A percentile compares a stretch with the other conserved stretches of the same genome.
Conservation (phyloP, 2,888 invertebrate species). For the Drosophila lutescens region DNA sequence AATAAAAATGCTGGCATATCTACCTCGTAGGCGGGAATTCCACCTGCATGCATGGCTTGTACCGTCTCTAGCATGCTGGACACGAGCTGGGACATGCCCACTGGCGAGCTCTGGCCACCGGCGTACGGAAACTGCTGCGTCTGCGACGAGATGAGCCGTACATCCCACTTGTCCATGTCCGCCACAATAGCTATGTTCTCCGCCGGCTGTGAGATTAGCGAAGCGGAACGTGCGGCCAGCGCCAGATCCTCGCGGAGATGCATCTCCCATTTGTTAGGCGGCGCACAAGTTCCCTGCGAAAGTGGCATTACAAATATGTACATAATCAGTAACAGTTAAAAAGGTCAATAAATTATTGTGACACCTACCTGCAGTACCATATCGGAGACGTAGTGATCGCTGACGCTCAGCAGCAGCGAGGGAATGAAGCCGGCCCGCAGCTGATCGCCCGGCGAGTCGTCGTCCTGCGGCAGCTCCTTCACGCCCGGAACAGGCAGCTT, state of each 20-base stretch:
- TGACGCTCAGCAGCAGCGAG: slow-evolving; percentile 87
- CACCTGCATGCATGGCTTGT: slow-evolving; percentile 90
- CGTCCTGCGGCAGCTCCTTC: slow-evolving; percentile 80
- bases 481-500: slow-evolving; percentile 85
- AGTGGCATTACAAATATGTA: not conserved
- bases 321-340: not conserved
- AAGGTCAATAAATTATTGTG: not conserved
- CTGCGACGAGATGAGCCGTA: slow-evolving; percentile 85
- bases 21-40: slow-evolving; percentile 92
- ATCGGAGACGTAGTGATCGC: slow-evolving; percentile 89
- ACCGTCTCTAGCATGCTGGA: slow-evolving; percentile 93
- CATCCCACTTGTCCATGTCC: slow-evolving; percentile 91
- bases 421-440: slow-evolving; percentile 86
- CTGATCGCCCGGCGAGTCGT: slow-evolving; percentile 77
- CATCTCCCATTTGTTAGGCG: slow-evolving; percentile 87
- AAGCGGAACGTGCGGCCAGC: slow-evolving; percentile 85
- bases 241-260: slow-evolving; percentile 85
- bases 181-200: slow-evolving; percentile 94
- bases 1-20: slow-evolving; percentile 40
- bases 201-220: slow-evolving; percentile 89
- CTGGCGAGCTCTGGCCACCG: slow-evolving; percentile 84
- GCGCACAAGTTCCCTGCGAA: slow-evolving; percentile 86
- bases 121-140: slow-evolving; percentile 85
- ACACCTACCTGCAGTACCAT: slow-evolving; percentile 89
- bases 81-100: slow-evolving; percentile 93